Percentiles rank a stretch among this genome's conserved stretches.
These are phyloP conservation scores for Scrobipalpa atriplicella DNA, from an alignment of 2,888 invertebrate genomes.

Conservation along the genomic window DNA sequence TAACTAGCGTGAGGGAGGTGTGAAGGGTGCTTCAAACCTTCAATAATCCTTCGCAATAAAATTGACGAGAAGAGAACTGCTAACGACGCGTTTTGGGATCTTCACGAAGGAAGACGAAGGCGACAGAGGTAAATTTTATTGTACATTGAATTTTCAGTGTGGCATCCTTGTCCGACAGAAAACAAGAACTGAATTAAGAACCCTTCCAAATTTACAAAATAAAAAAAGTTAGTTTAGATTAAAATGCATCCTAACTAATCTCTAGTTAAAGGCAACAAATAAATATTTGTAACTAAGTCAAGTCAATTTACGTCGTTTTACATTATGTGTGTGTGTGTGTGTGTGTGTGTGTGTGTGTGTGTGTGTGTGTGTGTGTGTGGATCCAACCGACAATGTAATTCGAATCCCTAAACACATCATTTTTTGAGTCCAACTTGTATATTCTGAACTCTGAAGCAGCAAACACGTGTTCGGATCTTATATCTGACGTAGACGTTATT, in stretches of 20 bases:
- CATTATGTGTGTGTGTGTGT: too few relatives aligned
- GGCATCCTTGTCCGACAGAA: too few relatives aligned
- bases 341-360: too few relatives aligned
- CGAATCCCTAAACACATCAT: background rate
- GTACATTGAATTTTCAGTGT: background rate
- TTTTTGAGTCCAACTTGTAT: background rate
- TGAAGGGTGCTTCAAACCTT: constrained; percentile 61
- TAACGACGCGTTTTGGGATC: constrained; percentile 71
- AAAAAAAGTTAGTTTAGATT: too few relatives aligned
- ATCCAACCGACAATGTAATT: background rate
- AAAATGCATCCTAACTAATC: too few relatives aligned
- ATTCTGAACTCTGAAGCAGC: constrained; percentile 35
- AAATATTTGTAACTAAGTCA: too few relatives aligned
- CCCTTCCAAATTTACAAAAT: too few relatives aligned
- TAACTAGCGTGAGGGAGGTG: constrained; percentile 77
- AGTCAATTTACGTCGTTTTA: too few relatives aligned
- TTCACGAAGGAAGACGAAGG: constrained; percentile 32
- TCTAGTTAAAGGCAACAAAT: too few relatives aligned
- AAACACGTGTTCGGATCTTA: constrained; percentile 43
- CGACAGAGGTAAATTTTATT: background rate
- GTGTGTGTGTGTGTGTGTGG: too few relatives aligned
- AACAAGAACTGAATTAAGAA: too few relatives aligned
- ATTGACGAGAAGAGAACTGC: constrained; percentile 67
- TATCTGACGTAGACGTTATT: constrained; percentile 22
- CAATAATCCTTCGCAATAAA: constrained; percentile 73